Percentiles rank a stretch among this genome's conserved stretches.
Evolutionary conservation across 1,140 invertebrate genomes (phyloP).

Genomic region (Spodoptera frugiperda): DNA sequence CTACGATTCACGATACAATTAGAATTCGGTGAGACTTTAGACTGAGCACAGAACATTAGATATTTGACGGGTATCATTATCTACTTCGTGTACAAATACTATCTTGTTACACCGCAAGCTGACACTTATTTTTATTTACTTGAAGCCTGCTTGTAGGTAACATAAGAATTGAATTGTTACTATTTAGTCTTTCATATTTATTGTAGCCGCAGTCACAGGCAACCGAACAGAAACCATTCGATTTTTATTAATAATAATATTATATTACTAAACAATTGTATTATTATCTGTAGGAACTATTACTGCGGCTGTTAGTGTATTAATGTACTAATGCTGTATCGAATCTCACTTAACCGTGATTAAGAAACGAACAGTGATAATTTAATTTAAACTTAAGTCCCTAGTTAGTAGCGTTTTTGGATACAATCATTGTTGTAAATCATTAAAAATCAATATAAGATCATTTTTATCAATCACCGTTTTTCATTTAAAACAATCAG

Average conservation of each 20-base stretch:
- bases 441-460: slow-evolving; percentile 72
- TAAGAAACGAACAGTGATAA: slow-evolving; percentile 55
- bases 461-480: slow-evolving; percentile 61
- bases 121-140: slow-evolving; percentile 34
- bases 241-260: slow-evolving; percentile 35
- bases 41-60: slow-evolving; percentile 55
- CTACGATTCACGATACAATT: slow-evolving; percentile 22
- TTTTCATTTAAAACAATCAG: slow-evolving; percentile 34
- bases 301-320: slow-evolving; percentile 36
- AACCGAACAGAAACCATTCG: slow-evolving; percentile 20
- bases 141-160: slow-evolving; percentile 25
- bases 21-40: slow-evolving; percentile 56
- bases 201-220: slow-evolving; percentile 33
- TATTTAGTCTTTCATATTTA: slow-evolving; percentile 43
- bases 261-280: slow-evolving; percentile 37
- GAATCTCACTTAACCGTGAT: slow-evolving; percentile 50
- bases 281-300: slow-evolving; percentile 42
- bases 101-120: slow-evolving; percentile 47
- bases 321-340: slow-evolving; percentile 51
- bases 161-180: slow-evolving; percentile 27
- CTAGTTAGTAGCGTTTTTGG: slow-evolving; percentile 71
- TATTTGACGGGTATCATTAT: slow-evolving; percentile 48
- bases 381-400: slow-evolving; percentile 68
- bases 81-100: slow-evolving; percentile 17
- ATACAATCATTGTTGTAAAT: slow-evolving; percentile 76